Base-by-base conservation (phyloP, 1,140 invertebrate genomes). In the Drosophila teissieri region DNA sequence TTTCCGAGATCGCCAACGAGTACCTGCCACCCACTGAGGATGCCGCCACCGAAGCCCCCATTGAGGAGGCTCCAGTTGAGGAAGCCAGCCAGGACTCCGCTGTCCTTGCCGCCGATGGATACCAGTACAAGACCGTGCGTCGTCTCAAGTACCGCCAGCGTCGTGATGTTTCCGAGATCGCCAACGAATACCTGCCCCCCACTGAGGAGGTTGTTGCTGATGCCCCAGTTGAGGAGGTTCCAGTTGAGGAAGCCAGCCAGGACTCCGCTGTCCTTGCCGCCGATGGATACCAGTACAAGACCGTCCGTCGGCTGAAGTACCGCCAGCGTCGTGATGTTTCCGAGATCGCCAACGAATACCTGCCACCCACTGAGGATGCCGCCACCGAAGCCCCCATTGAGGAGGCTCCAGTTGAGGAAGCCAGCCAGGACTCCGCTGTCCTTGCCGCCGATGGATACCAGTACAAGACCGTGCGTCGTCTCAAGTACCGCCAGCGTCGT, bases 281-380 rank as follows among this genome's bases (percentile, higher is more conserved):
- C 5, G 76, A 85, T 77, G 82, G 82, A 0, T 85, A 85, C 58
- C 36, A 77, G 14, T 85, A 85, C 69, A 85, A 82, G 53, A 82
- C 81, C 7, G 79, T 85, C 0, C 78, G 78, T 42, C 72, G 79
- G 3, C 40, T 82, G n/a, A 84, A 80, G 57, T 75, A 72, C 48
- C 74, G 80, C 7, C 74, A 80, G 3, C 80, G 80, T 51, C 80
- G 80, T 52, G 80, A 83, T 68, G 78, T 80, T 0, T 80, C 80
- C 0, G 72, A 74, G 31, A 36, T 36, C 15, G 49, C 31, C 49
- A 51, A 51, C 2, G 49, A 51, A 5, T 51, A 51, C 15, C 31
- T 51, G 27, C 49, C 46, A 0, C 46, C 46, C 2, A 10, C 14
- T 2, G 46, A 49, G 24, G 46, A 49, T 0, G 24, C 5, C 11